phyloP scores from a whole-genome alignment of 2,113 vertebrate species.

The Clinocottus analis region DNA sequence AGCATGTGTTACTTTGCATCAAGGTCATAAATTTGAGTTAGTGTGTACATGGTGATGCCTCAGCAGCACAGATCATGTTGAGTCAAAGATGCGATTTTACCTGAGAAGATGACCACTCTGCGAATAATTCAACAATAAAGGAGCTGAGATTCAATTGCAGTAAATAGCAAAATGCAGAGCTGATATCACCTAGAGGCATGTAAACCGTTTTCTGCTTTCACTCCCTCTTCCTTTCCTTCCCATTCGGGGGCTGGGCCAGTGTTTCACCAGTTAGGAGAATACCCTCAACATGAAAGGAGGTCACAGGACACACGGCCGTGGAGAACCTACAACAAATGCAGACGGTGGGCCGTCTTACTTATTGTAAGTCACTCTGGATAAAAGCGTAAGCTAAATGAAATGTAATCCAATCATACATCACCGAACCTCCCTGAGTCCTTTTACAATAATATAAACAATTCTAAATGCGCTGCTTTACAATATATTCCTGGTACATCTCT shows the following conservation, averaged over 20 bases:
- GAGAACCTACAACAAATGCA: constrained; percentile 37
- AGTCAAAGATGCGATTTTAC: constrained; percentile 1
- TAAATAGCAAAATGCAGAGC: constrained; percentile 21
- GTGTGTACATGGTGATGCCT: neutral
- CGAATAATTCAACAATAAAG: constrained; percentile 3
- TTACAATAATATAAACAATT: constrained; percentile 11
- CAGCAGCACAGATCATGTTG: neutral
- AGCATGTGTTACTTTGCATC: neutral
- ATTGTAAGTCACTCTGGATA: too few species aligned
- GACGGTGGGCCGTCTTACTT: constrained; percentile 13
- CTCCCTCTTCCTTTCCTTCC: constrained; percentile 2
- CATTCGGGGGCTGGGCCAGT: constrained; percentile 18
- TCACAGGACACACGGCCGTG: constrained; percentile 43
- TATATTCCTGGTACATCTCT: neutral
- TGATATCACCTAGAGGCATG: constrained; percentile 21
- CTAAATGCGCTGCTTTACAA: constrained; percentile 17
- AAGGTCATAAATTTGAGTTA: neutral
- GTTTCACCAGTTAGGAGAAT: constrained; percentile 55
- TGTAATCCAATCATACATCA: constrained; percentile 12
- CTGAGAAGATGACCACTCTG: neutral
- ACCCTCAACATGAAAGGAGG: constrained; percentile 59
- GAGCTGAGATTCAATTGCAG: constrained; percentile 17
- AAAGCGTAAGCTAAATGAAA: too few species aligned
- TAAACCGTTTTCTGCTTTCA: constrained; percentile 38
- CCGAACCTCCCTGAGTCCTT: constrained; percentile 25